These are phyloP conservation scores for Melanotaenia trifasciata DNA, from an alignment of 2,797 vertebrate species.

Conservation along the genomic window DNA sequence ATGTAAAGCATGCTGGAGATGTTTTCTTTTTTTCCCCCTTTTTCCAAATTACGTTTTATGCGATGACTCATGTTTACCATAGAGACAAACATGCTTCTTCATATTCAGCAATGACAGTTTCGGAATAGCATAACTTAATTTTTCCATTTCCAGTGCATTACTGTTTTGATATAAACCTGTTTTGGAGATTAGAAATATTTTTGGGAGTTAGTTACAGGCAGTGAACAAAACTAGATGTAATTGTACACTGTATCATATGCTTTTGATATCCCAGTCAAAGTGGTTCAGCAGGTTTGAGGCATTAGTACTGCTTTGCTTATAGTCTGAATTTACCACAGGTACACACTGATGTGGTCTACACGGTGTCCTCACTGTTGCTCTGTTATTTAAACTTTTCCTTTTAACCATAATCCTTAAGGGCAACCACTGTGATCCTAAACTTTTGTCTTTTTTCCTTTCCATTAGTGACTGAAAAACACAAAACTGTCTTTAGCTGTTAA, in stretches of 20 bases:
- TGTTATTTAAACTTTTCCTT: background rate
- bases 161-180: background rate
- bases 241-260: background rate
- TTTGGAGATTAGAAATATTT: background rate
- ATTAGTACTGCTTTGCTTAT: background rate
- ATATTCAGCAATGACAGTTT: background rate
- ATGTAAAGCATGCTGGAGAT: background rate
- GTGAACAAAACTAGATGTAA: background rate
- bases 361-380: background rate
- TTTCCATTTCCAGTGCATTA: no score
- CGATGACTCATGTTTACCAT: background rate
- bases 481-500: background rate
- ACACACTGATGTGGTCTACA: background rate
- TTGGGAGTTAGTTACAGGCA: no score
- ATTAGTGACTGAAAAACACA: background rate
- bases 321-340: background rate
- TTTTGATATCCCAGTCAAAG: background rate
- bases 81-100: background rate
- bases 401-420: background rate
- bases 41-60: slow-evolving; percentile 8
- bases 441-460: background rate
- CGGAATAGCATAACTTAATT: no score
- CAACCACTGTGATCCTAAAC: background rate
- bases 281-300: background rate
- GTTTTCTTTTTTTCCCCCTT: background rate